Base-by-base conservation (phyloP, 2,113 vertebrate species). In the Eleginops maclovinus region DNA sequence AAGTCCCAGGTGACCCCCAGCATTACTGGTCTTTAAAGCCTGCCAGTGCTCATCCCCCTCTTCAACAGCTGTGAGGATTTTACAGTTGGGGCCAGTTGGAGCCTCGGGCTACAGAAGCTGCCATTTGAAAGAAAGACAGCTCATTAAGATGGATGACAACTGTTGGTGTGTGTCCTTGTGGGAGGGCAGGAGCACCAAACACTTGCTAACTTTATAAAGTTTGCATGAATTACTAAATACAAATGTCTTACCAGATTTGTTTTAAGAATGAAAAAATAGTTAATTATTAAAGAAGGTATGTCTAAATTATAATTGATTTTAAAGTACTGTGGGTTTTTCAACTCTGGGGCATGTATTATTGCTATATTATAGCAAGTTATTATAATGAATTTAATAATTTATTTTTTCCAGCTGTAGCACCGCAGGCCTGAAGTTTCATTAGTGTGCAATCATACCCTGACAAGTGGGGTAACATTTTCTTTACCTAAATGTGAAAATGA, bases 61-160 rank as follows among this genome's bases (percentile, higher is more conserved):
- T 64, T 72, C 24, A 59, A 24, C 83, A 75, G 62, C 83, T 82
- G 81, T 43, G 53, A 41, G 53, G 72, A 62, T 44, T 63, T 79
- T 36, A 58, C 66, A 65, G 63, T 64, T 58, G 1, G 11, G 12
- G 72, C 31, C 75, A 62, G 61, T 82, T 44, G n/a, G 36, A 66
- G 64, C 86, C 75, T 80, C 50, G 3, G 77, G 84, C 71, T 56
- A 0, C 19, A 19, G 53, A 22, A 58, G 68, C 41, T 69, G 69
- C 55, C 64, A 66, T 72, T 70, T 77, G 24, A 54, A 51, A 59
- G 41, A 43, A 12, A 58, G 76, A 66, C 51, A 46, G 65, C 66
- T 80, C 54, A 72, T 83, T 55, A 43, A 70, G 65, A 75, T 77
- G 68, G 47, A 73, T 59, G 69, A 78, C 46, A 82, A 73, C 61